Conservation (phyloP, 2,888 invertebrate genomes). For the Dryobotodes eremita region DNA sequence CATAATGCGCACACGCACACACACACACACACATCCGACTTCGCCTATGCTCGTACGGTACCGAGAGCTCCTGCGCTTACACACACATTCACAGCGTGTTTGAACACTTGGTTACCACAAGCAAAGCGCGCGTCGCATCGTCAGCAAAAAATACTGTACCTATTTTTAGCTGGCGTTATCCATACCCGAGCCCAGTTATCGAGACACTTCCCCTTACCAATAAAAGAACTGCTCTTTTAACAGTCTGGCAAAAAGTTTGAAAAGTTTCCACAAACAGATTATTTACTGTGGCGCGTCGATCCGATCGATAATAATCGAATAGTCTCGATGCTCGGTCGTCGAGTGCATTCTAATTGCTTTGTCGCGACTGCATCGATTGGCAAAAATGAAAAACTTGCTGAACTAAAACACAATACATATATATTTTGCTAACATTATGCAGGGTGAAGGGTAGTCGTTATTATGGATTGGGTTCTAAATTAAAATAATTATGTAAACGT, state of each 20-base stretch:
- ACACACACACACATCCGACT: background rate
- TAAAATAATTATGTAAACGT: too few relatives aligned
- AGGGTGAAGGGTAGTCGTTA: background rate
- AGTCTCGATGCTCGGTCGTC: conserved; percentile 52
- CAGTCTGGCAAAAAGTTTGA: conserved; percentile 27
- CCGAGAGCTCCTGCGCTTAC: background rate
- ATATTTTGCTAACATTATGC: background rate
- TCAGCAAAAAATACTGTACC: background rate
- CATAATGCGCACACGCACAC: background rate
- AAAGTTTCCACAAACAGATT: conserved; percentile 49
- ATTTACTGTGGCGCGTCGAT: conserved; percentile 43
- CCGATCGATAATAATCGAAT: conserved; percentile 54
- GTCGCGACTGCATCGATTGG: conserved; percentile 36
- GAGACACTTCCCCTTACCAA: conserved; percentile 1
- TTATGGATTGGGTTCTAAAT: background rate
- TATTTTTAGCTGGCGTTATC: background rate
- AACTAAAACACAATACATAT: background rate
- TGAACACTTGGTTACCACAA: background rate
- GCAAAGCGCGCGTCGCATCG: background rate
- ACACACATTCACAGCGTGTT: background rate
- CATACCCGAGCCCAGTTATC: background rate
- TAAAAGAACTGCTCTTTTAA: conserved; percentile 21
- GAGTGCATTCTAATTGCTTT: conserved; percentile 54
- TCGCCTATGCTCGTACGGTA: background rate
- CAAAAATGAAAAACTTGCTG: conserved; percentile 27